phyloP scores from a whole-genome alignment of 2,113 vertebrate genomes.

The Colius striatus region DNA sequence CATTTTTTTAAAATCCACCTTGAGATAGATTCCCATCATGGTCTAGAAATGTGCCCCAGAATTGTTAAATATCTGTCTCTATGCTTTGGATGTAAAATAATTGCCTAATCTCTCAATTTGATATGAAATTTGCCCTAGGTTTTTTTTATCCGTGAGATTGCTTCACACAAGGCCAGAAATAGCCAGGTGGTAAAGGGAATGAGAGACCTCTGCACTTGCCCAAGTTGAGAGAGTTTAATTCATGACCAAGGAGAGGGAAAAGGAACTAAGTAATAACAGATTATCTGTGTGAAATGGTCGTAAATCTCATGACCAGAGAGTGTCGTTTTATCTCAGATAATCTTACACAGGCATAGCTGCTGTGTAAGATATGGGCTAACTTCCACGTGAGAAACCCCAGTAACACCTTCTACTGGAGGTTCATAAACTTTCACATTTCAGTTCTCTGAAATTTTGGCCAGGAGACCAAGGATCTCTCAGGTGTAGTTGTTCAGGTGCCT shows the following conservation, averaged over 20 bases:
- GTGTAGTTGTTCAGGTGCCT: neutral
- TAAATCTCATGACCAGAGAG: neutral
- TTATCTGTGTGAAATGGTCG: neutral
- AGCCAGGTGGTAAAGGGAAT: neutral
- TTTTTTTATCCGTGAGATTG: neutral
- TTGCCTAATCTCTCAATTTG: neutral
- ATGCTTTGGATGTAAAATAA: neutral
- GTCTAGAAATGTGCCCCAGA: neutral
- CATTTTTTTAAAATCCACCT: neutral
- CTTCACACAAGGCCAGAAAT: neutral
- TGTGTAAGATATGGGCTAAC: neutral
- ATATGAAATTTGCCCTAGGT: neutral
- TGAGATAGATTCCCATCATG: neutral
- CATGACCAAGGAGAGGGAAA: neutral
- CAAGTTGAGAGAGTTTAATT: neutral
- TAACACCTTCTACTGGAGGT: neutral
- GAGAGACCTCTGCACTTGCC: neutral
- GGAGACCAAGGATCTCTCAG: neutral
- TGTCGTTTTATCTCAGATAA: neutral
- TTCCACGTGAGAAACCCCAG: neutral
- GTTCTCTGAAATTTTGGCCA: neutral
- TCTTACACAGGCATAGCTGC: neutral
- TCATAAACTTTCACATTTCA: neutral
- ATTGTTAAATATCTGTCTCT: neutral
- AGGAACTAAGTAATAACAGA: neutral